Conservation (phyloP, 2,113 vertebrate genomes). For the Dascyllus trimaculatus region DNA sequence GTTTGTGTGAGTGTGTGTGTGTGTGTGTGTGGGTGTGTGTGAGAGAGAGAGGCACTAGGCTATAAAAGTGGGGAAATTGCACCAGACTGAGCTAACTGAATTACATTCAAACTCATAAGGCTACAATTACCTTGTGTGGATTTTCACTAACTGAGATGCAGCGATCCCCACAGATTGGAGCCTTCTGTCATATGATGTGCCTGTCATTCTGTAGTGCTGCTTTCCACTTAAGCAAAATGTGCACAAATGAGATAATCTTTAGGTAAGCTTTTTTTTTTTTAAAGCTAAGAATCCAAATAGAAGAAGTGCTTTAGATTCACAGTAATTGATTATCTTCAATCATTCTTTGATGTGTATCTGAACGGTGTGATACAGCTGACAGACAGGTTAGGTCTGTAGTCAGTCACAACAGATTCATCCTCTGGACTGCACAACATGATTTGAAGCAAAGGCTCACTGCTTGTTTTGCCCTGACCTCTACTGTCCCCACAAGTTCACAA, state of each 20-base stretch:
- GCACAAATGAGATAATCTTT: slow-evolving; percentile 15
- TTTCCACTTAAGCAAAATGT: neutral
- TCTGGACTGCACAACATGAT: neutral
- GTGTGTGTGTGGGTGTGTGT: neutral
- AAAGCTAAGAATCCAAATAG: neutral
- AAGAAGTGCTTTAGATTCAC: neutral
- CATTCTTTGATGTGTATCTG: too few relatives aligned
- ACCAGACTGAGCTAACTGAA: slow-evolving; percentile 43
- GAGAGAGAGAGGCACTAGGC: slow-evolving; percentile 7
- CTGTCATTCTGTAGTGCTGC: neutral
- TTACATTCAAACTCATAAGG: slow-evolving; percentile 38
- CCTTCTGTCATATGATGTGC: neutral
- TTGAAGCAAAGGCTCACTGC: neutral
- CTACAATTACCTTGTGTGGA: slow-evolving; percentile 38
- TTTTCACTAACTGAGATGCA: slow-evolving; percentile 20
- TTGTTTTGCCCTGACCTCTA: neutral
- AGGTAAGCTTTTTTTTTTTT: neutral
- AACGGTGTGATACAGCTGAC: too few relatives aligned
- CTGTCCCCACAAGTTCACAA: too few relatives aligned
- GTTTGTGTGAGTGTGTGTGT: neutral
- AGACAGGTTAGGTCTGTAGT: neutral
- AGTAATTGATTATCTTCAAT: neutral
- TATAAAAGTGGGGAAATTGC: slow-evolving; percentile 54
- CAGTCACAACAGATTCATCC: neutral
- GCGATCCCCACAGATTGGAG: slow-evolving; percentile 6